Percentiles rank a stretch among this genome's conserved stretches.
Evolutionary conservation across 2,113 vertebrate genomes (phyloP).

Genomic region (Channa argus): DNA sequence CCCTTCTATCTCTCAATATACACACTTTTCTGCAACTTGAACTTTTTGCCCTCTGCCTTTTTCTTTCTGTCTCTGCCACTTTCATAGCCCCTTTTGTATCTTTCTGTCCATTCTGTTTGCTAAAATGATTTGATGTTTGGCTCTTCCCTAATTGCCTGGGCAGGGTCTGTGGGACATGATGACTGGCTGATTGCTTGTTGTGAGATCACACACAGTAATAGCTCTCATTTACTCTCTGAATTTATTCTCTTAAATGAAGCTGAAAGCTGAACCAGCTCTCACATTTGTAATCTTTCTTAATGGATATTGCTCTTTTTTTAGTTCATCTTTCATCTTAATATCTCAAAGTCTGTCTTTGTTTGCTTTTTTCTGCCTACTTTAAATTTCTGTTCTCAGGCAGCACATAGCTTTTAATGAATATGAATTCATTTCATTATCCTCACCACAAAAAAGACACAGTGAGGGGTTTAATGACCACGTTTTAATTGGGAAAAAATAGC

Average conservation of each 20-base stretch:
- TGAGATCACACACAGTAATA: conserved; percentile 48
- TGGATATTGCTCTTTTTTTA: not conserved
- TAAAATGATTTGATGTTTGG: conserved; percentile 39
- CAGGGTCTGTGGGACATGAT: conserved; percentile 30
- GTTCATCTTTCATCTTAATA: too few relatives aligned
- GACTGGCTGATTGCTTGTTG: conserved; percentile 55
- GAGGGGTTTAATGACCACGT: not conserved
- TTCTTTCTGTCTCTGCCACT: conserved; percentile 11
- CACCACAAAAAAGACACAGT: not conserved
- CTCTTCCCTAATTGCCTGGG: conserved; percentile 51
- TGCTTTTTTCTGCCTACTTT: not conserved
- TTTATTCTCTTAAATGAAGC: conserved; percentile 29
- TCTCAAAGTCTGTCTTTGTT: not conserved
- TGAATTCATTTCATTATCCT: not conserved
- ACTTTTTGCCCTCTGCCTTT: conserved; percentile 15
- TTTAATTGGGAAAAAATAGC: not conserved
- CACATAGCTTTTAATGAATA: not conserved
- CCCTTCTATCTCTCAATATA: not conserved
- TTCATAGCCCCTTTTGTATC: conserved; percentile 10
- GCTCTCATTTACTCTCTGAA: conserved; percentile 44
- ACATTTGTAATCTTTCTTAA: not conserved
- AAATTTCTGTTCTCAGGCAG: not conserved
- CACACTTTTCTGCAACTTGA: conserved; percentile 4
- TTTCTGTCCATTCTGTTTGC: conserved; percentile 4
- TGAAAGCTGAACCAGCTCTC: conserved; percentile 10